Evolutionary conservation across 2,888 invertebrate genomes (phyloP), one percentile per base, ranked within the genome.

Genomic region (Lepetodrilus schrolli): DNA sequence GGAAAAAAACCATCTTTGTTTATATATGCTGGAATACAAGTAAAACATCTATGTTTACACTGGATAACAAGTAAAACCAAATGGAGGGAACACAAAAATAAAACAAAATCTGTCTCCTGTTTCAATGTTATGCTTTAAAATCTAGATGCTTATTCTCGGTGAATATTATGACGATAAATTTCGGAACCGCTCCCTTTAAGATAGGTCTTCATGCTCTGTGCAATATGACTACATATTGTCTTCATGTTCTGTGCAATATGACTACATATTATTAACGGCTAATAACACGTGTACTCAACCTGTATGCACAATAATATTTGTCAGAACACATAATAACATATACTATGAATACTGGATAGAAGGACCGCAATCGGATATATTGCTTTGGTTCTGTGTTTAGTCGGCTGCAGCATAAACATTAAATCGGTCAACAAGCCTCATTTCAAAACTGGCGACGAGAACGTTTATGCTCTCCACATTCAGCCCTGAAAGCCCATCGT

Each of bases 131-230:
- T 49, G 48, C 47, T 50, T n/a, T 70, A 69, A 48, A 34, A 34
- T 50, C 47, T 48, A 50, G 21, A 49, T 50, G 30, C 43, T 51
- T 26, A 26, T 70, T 70, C 51, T 73, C 49, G 36, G 66, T 66
- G 73, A 73, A 73, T 73, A 73, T 73, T 73, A 73, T 73, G 73
- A 73, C 73, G 68, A 72, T 51, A 70, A 34, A 37, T 70, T 65
- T 48, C n/a, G 48, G 51, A 43, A 37, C 66, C 65, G 26, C 37
- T 36, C 66, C 48, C 51, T 37, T 21, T n/a, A n/a, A 70, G 20
- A 36, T 34, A 49, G 30, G n/a, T n/a, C n/a, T n/a, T n/a, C n/a
- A n/a, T 47, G 68, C 47, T 68, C 23, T 68, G 68, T 68, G 68
- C 68, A 47, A 47, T 21, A 26, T 43, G 47, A 58, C 58, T 68